These are phyloP conservation scores for Sinocyclocheilus grahami DNA, from an alignment of 2,113 vertebrate species.

Conservation along the genomic window DNA sequence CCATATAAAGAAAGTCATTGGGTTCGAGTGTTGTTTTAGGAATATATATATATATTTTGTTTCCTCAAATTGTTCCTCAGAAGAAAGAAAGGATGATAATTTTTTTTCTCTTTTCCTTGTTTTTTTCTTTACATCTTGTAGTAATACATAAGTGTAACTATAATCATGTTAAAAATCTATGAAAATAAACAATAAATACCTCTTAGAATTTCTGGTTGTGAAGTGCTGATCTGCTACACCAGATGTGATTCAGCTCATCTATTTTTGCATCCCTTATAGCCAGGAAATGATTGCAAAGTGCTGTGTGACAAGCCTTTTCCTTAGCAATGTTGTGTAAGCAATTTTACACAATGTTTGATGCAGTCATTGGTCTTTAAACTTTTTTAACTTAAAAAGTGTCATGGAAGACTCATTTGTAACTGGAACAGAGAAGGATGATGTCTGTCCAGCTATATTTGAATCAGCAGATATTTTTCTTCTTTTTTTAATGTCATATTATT, in stretches of 20 bases:
- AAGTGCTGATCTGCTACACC: neutral
- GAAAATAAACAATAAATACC: neutral
- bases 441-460: neutral
- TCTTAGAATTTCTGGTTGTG: neutral
- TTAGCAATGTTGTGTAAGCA: constrained; percentile 1
- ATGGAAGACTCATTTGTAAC: neutral
- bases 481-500: neutral
- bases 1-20: too few species aligned
- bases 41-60: too few species aligned
- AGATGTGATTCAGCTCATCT: neutral
- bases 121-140: too few species aligned
- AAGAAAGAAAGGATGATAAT: neutral
- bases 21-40: too few species aligned
- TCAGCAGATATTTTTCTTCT: neutral
- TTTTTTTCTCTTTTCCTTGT: neutral
- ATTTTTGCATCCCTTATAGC: neutral
- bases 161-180: neutral
- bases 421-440: neutral
- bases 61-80: neutral
- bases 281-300: constrained; percentile 25
- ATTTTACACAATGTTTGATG: neutral
- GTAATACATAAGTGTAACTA: neutral
- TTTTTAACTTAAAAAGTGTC: neutral
- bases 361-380: neutral
- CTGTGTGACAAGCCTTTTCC: neutral